A percentile compares a stretch with the other conserved stretches of the same genome.
These are phyloP conservation scores for Atta colombica DNA, from an alignment of 1,140 invertebrate genomes.

Conservation along the genomic window DNA sequence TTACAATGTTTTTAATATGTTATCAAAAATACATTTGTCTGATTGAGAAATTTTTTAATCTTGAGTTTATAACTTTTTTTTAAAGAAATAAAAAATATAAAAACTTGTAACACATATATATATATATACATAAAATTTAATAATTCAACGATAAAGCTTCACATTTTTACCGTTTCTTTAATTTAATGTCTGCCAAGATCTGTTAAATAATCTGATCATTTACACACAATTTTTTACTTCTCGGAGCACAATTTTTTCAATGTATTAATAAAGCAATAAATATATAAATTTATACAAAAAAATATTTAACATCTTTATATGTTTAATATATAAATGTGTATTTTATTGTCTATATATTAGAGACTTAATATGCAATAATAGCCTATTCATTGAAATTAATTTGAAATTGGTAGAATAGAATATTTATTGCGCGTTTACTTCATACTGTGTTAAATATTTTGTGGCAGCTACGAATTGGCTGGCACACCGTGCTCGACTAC, in stretches of 20 bases:
- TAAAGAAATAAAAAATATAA: background rate
- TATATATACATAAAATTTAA: background rate
- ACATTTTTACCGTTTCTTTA: background rate
- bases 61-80: background rate
- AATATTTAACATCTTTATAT: background rate
- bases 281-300: background rate
- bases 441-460: constrained; percentile 9
- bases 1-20: background rate
- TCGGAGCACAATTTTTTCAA: background rate
- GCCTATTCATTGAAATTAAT: background rate
- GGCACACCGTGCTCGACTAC: background rate
- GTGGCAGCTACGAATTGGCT: background rate
- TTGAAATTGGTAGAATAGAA: background rate
- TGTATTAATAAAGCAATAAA: background rate
- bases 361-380: constrained; percentile 10
- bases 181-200: background rate
- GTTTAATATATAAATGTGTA: background rate
- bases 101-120: background rate
- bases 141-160: background rate
- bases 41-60: background rate
- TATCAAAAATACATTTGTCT: background rate
- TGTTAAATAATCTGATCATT: background rate
- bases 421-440: constrained; percentile 10
- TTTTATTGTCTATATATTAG: background rate
- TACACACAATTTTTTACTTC: background rate